These are phyloP conservation scores for Sussaba pulchella DNA, from an alignment of 2,888 invertebrate genomes.

Conservation along the genomic window DNA sequence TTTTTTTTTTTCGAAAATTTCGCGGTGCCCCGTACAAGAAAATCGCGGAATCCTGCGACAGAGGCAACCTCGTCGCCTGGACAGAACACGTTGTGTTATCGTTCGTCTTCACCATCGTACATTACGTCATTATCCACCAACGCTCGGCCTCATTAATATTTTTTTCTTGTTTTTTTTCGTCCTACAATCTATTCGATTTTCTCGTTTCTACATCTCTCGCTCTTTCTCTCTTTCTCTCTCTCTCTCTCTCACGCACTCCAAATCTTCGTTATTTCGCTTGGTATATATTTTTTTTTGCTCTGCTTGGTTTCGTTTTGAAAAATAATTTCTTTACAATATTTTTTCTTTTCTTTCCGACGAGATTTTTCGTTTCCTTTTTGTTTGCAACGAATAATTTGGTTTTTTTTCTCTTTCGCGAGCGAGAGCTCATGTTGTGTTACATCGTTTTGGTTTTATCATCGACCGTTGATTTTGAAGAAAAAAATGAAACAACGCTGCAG, in stretches of 20 bases:
- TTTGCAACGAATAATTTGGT: slow-evolving; percentile 14
- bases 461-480: slow-evolving; percentile 56
- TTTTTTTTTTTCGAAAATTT: slow-evolving; percentile 35
- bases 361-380: too few species aligned
- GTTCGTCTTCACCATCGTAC: slow-evolving; percentile 78
- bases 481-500: slow-evolving; percentile 56
- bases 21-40: slow-evolving; percentile 70
- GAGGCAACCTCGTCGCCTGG: slow-evolving; percentile 80
- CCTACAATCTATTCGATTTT: slow-evolving; percentile 59
- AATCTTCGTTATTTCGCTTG: slow-evolving; percentile 51
- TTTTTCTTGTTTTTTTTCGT: slow-evolving; percentile 39
- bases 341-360: slow-evolving; percentile 11
- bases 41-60: slow-evolving; percentile 1
- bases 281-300: slow-evolving; percentile 57
- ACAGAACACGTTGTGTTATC: slow-evolving; percentile 70
- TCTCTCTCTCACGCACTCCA: slow-evolving; percentile 30
- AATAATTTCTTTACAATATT: slow-evolving; percentile 82
- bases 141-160: slow-evolving; percentile 70
- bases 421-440: slow-evolving; percentile 34
- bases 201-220: slow-evolving; percentile 30
- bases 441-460: slow-evolving; percentile 14
- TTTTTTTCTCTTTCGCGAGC: slow-evolving; percentile 34
- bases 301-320: slow-evolving; percentile 74
- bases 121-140: slow-evolving; percentile 74
- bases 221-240: slow-evolving; percentile 16